Percentiles rank a stretch among this genome's conserved stretches.
Evolutionary conservation across 2,797 vertebrate species (phyloP).

Genomic region (Xerus rutilus): DNA sequence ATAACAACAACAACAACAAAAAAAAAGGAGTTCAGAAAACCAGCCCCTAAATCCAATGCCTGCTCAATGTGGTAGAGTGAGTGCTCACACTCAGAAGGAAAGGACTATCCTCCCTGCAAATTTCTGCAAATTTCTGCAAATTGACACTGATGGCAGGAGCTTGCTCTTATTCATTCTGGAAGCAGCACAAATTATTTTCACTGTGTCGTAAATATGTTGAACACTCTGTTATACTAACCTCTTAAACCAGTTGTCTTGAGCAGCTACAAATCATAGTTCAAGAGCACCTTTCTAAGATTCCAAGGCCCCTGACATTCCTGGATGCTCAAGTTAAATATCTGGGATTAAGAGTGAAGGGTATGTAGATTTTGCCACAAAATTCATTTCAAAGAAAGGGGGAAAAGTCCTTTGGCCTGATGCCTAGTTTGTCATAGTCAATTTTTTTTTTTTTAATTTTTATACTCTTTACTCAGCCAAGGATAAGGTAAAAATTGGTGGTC

Average conservation of each 20-base stretch:
- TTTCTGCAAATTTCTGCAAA: slow-evolving; percentile 32
- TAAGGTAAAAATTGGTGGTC: background rate
- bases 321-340: slow-evolving; percentile 60
- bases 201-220: slow-evolving; percentile 80
- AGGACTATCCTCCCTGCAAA: slow-evolving; percentile 34
- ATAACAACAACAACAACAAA: background rate
- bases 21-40: slow-evolving; percentile 34
- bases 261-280: slow-evolving; percentile 69
- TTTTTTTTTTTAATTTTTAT: background rate
- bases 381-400: slow-evolving; percentile 30
- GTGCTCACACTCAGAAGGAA: background rate
- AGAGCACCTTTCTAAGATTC: slow-evolving; percentile 69
- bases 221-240: slow-evolving; percentile 81
- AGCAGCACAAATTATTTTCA: slow-evolving; percentile 70
- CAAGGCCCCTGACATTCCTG: slow-evolving; percentile 61
- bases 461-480: background rate
- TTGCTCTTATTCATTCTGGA: slow-evolving; percentile 65
- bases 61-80: background rate
- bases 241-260: slow-evolving; percentile 78
- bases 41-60: background rate
- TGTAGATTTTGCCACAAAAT: slow-evolving; percentile 51
- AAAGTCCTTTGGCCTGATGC: slow-evolving; percentile 16
- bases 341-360: background rate
- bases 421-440: background rate
- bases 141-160: slow-evolving; percentile 70